These are phyloP conservation scores for Nesoenas mayeri DNA, from an alignment of 2,113 vertebrate genomes.

Conservation along the genomic window DNA sequence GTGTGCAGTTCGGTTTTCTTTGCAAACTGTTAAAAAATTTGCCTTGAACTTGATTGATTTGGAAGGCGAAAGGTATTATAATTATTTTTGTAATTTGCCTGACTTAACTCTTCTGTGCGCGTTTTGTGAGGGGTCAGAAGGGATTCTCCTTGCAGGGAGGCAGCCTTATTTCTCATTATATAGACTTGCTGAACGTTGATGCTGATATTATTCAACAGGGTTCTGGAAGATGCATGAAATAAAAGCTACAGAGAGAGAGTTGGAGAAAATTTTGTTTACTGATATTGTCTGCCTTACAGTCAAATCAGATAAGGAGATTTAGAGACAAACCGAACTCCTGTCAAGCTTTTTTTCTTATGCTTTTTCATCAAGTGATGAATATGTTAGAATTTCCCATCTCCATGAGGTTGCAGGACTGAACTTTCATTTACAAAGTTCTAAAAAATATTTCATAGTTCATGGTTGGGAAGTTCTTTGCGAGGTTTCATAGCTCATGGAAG, in stretches of 20 bases:
- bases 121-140: not conserved
- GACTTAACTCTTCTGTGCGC: not conserved
- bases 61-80: not conserved
- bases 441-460: not conserved
- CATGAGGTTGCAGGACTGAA: not conserved
- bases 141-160: not conserved
- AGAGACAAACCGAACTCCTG: not conserved
- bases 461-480: not conserved
- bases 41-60: not conserved
- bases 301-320: not conserved
- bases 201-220: accelerated
- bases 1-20: not conserved
- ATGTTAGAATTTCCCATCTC: not conserved
- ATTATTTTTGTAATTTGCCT: not conserved
- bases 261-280: not conserved
- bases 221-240: not conserved
- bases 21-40: not conserved
- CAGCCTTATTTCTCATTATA: not conserved
- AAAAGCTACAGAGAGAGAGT: not conserved
- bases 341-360: not conserved
- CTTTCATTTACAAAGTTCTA: not conserved
- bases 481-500: not conserved
- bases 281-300: not conserved
- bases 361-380: not conserved
- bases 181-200: not conserved